Evolutionary conservation across 2,797 vertebrate species (phyloP).

Genomic region (Sebastes steindachneri): DNA sequence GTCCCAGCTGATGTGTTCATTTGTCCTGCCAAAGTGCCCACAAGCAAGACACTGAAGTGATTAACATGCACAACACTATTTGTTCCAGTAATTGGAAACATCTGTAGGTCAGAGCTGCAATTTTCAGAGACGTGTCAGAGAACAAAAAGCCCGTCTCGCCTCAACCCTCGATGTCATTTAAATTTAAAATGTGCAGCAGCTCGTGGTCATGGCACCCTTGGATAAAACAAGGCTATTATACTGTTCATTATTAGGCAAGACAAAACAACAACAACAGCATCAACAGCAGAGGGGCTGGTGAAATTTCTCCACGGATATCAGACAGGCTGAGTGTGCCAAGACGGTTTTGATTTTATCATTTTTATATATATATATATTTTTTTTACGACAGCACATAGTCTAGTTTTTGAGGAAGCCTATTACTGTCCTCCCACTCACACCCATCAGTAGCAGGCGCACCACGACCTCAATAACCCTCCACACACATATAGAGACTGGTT

Average conservation of each 20-base stretch:
- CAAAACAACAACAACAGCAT: constrained; percentile 7
- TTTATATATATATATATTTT: constrained; percentile 3
- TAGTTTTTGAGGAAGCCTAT: constrained; percentile 77
- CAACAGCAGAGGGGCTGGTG: constrained; percentile 23
- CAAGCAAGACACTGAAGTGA: not conserved
- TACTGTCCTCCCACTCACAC: constrained; percentile 78
- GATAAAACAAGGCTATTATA: constrained; percentile 13
- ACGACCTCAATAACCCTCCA: constrained; percentile 76
- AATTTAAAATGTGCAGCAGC: constrained; percentile 6
- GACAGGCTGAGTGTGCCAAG: constrained; percentile 60
- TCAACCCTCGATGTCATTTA: not conserved
- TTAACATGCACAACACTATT: not conserved
- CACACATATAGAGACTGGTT: constrained; percentile 13
- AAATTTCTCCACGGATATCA: constrained; percentile 58
- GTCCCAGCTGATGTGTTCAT: not conserved
- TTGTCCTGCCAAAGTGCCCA: not conserved
- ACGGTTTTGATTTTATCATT: constrained; percentile 43
- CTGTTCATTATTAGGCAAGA: constrained; percentile 27
- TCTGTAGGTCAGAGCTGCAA: constrained; percentile 13
- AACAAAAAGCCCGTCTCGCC: not conserved
- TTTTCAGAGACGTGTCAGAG: not conserved
- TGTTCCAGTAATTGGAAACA: constrained; percentile 6
- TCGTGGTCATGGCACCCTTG: constrained; percentile 10
- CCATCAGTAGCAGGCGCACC: constrained; percentile 74
- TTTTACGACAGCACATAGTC: constrained; percentile 64